phyloP scores from a whole-genome alignment of 2,797 vertebrate genomes.

The Cyclura pinguis region DNA sequence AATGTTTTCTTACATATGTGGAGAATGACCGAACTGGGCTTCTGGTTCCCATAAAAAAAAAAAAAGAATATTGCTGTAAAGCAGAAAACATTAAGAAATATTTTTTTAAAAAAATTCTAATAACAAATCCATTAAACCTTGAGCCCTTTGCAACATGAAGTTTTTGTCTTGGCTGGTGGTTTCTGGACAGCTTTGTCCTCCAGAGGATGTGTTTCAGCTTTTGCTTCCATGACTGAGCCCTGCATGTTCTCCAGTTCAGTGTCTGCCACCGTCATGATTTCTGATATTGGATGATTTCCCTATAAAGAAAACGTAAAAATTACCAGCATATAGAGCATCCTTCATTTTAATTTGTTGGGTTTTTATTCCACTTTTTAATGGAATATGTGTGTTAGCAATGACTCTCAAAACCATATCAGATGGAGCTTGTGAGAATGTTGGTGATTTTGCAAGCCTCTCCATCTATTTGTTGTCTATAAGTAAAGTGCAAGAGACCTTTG shows the following conservation, averaged over 20 bases:
- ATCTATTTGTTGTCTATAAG: too few species aligned
- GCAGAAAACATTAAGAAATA: background rate
- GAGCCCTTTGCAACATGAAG: constrained; percentile 56
- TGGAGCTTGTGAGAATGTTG: too few species aligned
- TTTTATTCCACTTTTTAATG: background rate
- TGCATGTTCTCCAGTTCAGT: background rate
- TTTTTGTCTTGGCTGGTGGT: constrained; percentile 43
- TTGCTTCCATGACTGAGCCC: constrained; percentile 50
- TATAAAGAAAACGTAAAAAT: constrained; percentile 24
- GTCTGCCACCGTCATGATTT: constrained; percentile 41
- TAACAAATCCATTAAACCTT: constrained; percentile 71
- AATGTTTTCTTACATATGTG: too few species aligned
- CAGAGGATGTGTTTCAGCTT: constrained; percentile 47
- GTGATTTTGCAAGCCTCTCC: too few species aligned
- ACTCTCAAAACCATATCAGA: background rate
- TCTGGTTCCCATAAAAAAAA: background rate
- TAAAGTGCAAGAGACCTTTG: too few species aligned
- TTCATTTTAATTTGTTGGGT: background rate
- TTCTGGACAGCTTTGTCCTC: constrained; percentile 39
- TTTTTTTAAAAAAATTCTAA: background rate
- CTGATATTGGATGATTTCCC: constrained; percentile 43
- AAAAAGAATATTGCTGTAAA: background rate
- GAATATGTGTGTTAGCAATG: too few species aligned
- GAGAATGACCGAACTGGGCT: background rate
- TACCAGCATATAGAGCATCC: background rate